Conservation (phyloP, 1,140 invertebrate genomes). For the Diabrotica virgifera region DNA sequence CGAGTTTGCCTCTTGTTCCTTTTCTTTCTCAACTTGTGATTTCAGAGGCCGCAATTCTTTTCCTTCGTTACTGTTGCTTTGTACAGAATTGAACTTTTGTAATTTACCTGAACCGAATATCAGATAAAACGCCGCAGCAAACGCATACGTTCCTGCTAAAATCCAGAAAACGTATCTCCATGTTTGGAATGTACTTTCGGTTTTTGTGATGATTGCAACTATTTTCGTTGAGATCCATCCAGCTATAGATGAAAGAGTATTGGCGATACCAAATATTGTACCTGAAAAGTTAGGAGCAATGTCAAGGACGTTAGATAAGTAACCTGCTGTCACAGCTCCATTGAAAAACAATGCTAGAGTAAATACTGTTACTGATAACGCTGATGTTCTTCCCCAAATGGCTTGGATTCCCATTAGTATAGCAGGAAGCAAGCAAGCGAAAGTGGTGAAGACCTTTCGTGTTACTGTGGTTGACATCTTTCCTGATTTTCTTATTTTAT, state of each 20-base stretch:
- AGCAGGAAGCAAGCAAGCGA: slow-evolving; percentile 61
- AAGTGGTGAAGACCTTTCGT: slow-evolving; percentile 64
- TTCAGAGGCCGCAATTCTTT: slow-evolving; percentile 49
- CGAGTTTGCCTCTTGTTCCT: slow-evolving; percentile 14
- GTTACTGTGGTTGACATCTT: slow-evolving; percentile 67
- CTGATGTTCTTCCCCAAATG: slow-evolving; percentile 65
- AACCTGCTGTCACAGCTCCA: slow-evolving; percentile 82
- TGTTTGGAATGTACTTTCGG: slow-evolving; percentile 69
- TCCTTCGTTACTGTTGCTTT: slow-evolving; percentile 30
- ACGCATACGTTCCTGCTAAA: slow-evolving; percentile 66
- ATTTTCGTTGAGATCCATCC: slow-evolving; percentile 82
- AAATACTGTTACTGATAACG: slow-evolving; percentile 70
- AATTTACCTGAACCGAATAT: slow-evolving; percentile 69
- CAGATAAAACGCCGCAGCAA: slow-evolving; percentile 66
- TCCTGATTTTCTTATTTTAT: slow-evolving; percentile 61
- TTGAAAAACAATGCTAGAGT: slow-evolving; percentile 76
- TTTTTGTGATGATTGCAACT: slow-evolving; percentile 76
- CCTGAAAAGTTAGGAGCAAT: slow-evolving; percentile 89
- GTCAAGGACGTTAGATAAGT: slow-evolving; percentile 83
- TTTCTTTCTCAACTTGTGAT: slow-evolving; percentile 40
- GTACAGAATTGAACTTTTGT: slow-evolving; percentile 62
- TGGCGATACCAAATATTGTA: slow-evolving; percentile 87
- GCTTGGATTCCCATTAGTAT: slow-evolving; percentile 69
- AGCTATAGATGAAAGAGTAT: slow-evolving; percentile 84
- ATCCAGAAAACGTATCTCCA: slow-evolving; percentile 88